Percentiles rank a stretch among this genome's conserved stretches.
Evolutionary conservation across 2,888 invertebrate species (phyloP).

Genomic region (Amiota communis): DNA sequence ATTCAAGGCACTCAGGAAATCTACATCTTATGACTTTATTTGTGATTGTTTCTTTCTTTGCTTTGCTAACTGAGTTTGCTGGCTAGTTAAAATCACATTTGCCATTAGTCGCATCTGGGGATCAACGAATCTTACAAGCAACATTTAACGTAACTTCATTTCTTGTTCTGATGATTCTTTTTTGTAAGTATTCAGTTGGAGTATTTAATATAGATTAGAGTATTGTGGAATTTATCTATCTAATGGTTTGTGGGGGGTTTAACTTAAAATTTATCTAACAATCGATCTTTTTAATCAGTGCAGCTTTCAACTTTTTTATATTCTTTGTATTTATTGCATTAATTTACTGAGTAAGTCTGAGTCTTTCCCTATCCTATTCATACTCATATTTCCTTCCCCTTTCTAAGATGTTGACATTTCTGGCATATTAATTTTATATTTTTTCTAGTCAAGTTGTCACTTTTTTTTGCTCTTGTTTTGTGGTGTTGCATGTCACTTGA

Average conservation of each 20-base stretch:
- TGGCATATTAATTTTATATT: conserved; percentile 69
- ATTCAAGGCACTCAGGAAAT: background rate
- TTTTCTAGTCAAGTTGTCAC: conserved; percentile 42
- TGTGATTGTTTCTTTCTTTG: conserved; percentile 43
- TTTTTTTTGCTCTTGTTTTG: background rate
- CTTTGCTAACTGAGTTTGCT: conserved; percentile 33
- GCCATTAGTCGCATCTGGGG: conserved; percentile 43
- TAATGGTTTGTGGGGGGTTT: too few relatives aligned
- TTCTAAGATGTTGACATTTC: conserved; percentile 64
- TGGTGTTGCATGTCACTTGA: background rate
- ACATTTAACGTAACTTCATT: conserved; percentile 52
- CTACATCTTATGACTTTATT: background rate
- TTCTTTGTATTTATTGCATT: too few relatives aligned
- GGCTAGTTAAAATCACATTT: conserved; percentile 35
- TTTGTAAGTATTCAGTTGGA: too few relatives aligned
- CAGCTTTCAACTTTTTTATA: too few relatives aligned
- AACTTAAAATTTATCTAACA: too few relatives aligned
- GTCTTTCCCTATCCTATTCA: too few relatives aligned
- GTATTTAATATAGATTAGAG: too few relatives aligned
- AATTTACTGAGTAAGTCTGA: too few relatives aligned
- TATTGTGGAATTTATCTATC: too few relatives aligned
- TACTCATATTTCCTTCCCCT: too few relatives aligned
- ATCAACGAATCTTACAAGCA: conserved; percentile 63
- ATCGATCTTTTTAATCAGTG: too few relatives aligned
- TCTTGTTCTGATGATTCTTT: background rate